Conservation (phyloP, 2,888 invertebrate species). For the Lasioglossum calceatum region DNA sequence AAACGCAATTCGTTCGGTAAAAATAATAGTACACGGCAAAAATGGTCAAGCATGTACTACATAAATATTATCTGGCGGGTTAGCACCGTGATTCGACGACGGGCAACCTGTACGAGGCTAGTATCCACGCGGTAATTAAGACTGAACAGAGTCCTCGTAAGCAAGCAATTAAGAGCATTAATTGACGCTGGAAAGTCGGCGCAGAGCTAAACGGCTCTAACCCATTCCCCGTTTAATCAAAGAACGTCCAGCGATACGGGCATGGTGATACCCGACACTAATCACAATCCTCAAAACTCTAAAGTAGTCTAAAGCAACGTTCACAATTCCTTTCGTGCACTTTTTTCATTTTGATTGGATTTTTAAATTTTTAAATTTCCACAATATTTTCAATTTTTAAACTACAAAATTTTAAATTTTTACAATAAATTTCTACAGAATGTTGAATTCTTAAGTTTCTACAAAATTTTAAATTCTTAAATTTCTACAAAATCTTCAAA, state of each 20-base stretch:
- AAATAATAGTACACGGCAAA: constrained; percentile 39
- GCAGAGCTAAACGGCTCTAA: neutral
- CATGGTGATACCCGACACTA: neutral
- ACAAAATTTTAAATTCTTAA: no score
- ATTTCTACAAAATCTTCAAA: no score
- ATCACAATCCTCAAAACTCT: neutral
- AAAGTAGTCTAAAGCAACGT: no score
- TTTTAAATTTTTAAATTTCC: no score
- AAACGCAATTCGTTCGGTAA: constrained; percentile 17
- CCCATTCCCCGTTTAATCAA: neutral
- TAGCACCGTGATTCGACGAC: constrained; percentile 29
- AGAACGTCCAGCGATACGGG: neutral
- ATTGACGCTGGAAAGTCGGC: constrained; percentile 31
- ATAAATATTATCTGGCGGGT: constrained; percentile 45
- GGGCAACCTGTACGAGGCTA: neutral
- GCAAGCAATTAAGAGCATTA: constrained; percentile 51
- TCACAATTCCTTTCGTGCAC: no score
- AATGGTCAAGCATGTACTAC: constrained; percentile 28
- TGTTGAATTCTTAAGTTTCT: no score
- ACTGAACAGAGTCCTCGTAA: constrained; percentile 34
- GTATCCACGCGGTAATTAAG: constrained; percentile 41
- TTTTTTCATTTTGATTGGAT: no score
- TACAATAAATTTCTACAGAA: no score
- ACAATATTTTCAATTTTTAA: no score
- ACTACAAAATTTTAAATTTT: no score